phyloP scores from a whole-genome alignment of 1,140 invertebrate genomes.

The Asbolus verrucosus region DNA sequence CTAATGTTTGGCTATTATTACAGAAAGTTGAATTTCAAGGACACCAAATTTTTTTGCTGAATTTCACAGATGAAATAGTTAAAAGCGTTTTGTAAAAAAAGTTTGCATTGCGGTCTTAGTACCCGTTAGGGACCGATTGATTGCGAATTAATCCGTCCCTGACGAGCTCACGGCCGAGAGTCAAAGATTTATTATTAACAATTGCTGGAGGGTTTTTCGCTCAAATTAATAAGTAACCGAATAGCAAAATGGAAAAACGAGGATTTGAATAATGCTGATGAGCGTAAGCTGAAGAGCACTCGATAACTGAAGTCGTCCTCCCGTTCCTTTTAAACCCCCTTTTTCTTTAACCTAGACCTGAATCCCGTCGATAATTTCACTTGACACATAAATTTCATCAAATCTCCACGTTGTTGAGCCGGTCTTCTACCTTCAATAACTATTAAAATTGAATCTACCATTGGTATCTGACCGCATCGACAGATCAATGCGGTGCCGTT shows the following conservation, averaged over 20 bases:
- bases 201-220: constrained; percentile 10
- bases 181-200: constrained; percentile 18
- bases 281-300: constrained; percentile 61
- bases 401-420: constrained; percentile 11
- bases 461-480: constrained; percentile 19
- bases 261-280: constrained; percentile 65
- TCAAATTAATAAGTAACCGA: constrained; percentile 24
- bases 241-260: constrained; percentile 28
- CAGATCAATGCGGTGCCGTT: constrained; percentile 12
- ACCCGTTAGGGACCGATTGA: too few species aligned
- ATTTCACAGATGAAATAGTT: too few species aligned
- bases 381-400: constrained; percentile 31
- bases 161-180: too few species aligned
- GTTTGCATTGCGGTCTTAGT: too few species aligned
- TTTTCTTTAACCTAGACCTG: constrained; percentile 53
- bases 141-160: too few species aligned
- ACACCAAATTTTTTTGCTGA: too few species aligned
- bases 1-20: too few species aligned
- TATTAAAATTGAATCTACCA: constrained; percentile 8
- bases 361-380: constrained; percentile 49
- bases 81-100: too few species aligned
- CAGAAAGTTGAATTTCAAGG: too few species aligned
- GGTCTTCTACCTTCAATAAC: not conserved
- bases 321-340: constrained; percentile 7
- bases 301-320: constrained; percentile 42